Conservation (phyloP, 2,113 vertebrate genomes). For the Dolichallabes microphthalmus region DNA sequence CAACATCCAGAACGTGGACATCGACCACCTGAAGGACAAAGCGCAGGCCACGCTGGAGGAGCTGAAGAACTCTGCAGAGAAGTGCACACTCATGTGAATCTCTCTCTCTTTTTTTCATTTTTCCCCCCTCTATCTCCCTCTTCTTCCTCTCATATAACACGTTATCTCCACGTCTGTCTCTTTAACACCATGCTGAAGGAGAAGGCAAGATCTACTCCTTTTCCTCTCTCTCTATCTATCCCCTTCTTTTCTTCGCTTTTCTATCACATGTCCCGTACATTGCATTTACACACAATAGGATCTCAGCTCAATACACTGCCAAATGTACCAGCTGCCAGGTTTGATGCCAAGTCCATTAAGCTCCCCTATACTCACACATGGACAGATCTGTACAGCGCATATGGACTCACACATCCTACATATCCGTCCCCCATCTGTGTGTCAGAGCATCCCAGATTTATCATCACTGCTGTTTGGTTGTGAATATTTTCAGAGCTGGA, state of each 20-base stretch:
- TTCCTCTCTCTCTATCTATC: no score
- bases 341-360: constrained; percentile 17
- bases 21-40: constrained; percentile 93
- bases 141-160: background rate
- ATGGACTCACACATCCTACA: constrained; percentile 18
- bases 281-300: constrained; percentile 4
- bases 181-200: background rate
- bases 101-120: background rate
- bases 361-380: background rate
- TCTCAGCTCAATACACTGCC: constrained; percentile 13
- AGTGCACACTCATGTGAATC: constrained; percentile 89
- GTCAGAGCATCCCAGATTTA: constrained; percentile 5
- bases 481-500: constrained; percentile 5
- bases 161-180: background rate
- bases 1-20: constrained; percentile 92
- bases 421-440: constrained; percentile 14
- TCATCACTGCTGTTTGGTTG: background rate
- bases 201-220: background rate
- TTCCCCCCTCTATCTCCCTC: background rate
- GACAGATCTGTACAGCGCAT: constrained; percentile 14
- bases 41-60: constrained; percentile 92
- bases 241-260: constrained; percentile 31
- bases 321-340: constrained; percentile 8
- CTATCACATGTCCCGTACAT: constrained; percentile 15
- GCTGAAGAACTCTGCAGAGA: constrained; percentile 94